phyloP scores from a whole-genome alignment of 2,113 vertebrate genomes.

The Ondatra zibethicus region DNA sequence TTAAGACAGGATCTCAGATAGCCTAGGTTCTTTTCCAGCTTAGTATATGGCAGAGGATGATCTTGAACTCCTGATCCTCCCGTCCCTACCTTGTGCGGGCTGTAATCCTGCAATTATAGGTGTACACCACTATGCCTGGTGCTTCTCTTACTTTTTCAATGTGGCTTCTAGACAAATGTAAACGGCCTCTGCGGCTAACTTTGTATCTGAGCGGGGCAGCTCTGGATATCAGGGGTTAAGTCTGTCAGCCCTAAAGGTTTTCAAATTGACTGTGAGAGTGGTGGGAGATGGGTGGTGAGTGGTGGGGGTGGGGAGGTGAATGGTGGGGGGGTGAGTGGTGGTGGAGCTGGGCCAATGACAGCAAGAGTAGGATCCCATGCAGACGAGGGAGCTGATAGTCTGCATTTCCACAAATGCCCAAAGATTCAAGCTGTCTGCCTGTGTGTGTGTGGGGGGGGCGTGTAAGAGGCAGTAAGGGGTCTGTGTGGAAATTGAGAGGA shows the following conservation, averaged over 20 bases:
- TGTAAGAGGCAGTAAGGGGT: not conserved
- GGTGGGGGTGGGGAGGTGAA: no score
- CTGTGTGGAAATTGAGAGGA: not conserved
- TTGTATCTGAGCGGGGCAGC: not conserved
- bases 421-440: no score
- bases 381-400: not conserved
- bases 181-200: not conserved
- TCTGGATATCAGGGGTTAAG: not conserved
- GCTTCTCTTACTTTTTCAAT: not conserved
- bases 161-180: not conserved
- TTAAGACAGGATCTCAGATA: not conserved
- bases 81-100: not conserved
- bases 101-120: not conserved
- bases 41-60: not conserved
- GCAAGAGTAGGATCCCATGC: not conserved
- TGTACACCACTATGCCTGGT: not conserved
- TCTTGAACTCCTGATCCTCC: not conserved
- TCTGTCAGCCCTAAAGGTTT: not conserved
- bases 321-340: no score
- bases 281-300: no score
- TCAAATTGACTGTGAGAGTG: not conserved
- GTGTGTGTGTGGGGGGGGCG: not conserved
- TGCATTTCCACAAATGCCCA: not conserved
- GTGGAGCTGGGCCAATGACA: no score
- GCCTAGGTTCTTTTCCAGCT: not conserved